Evolutionary conservation across 2,797 vertebrate species (phyloP), one percentile per base, ranked within the genome.

Genomic region (Melanotaenia boesemani): DNA sequence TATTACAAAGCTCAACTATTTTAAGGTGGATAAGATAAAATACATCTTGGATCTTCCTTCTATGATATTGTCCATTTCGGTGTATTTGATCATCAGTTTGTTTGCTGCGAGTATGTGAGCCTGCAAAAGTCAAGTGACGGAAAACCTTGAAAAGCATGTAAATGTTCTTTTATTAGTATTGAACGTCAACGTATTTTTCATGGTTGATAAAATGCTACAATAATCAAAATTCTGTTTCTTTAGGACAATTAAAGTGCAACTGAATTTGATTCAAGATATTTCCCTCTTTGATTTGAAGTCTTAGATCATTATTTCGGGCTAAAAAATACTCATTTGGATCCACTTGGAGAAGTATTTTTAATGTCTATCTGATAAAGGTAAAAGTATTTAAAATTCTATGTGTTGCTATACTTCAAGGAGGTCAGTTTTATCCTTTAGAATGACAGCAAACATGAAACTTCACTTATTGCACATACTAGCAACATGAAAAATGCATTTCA

Each of bases 381-480:
- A 48, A 12, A 22, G 6, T 16, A 4, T 10, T 41, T 7, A 28
- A 8, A 15, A 24, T 28, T 20, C 24, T 20, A 10, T 1, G 50
- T 34, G 3, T 32, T 41, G 9, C 10, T 20, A 18, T 10, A 58
- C 11, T 46, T 22, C 39, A 56, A 20, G 10, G 12, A 67, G 6
- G 34, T 26, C 1, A 28, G 12, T 34, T 2, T 60, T 16, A 10
- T 37, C 61, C 13, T 73, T 59, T 26, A 68, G 18, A 16, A 50
- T 30, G 39, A 59, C 22, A 56, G 37, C 44, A 70, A 77, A 73
- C 71, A 61, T 59, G 44, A 63, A 70, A 76, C 62, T 41, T 44
- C 13, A 54, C 59, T 75, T 58, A 67, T 69, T 81, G 44, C 36
- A 72, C 48, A 63, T 62, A 58, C 46, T 13, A 66, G 32, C 12